Evolutionary conservation across 2,113 vertebrate species (phyloP).

Genomic region (Stomatorhinus ivindoensis): DNA sequence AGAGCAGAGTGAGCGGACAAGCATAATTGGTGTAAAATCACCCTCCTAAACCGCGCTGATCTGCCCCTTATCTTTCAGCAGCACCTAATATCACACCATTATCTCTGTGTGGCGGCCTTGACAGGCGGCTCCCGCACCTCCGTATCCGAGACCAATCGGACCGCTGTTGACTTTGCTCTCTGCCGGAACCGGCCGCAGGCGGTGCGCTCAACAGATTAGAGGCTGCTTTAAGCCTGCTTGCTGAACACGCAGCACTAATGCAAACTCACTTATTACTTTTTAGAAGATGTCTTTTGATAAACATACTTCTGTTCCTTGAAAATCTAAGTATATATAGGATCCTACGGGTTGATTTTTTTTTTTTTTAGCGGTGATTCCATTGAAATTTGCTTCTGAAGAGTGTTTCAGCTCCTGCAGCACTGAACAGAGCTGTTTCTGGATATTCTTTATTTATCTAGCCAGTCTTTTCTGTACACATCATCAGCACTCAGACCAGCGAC

Average conservation of each 20-base stretch:
- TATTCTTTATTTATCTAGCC: not conserved
- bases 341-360: constrained; percentile 63
- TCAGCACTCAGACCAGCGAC: not conserved
- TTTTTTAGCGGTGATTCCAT: constrained; percentile 37
- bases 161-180: not conserved
- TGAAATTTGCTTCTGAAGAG: constrained; percentile 56
- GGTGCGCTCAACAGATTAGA: not conserved
- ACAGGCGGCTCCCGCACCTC: constrained; percentile 2
- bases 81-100: constrained; percentile 50
- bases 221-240: not conserved
- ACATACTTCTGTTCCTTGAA: constrained; percentile 57
- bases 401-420: constrained; percentile 39
- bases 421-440: not conserved
- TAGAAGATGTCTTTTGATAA: constrained; percentile 58
- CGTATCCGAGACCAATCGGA: constrained; percentile 38
- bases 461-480: not conserved
- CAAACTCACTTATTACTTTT: not conserved
- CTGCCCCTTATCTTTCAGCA: constrained; percentile 29
- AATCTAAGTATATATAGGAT: constrained; percentile 61
- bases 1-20: not conserved
- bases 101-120: constrained; percentile 41
- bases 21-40: constrained; percentile 54
- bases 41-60: constrained; percentile 9
- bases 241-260: not conserved
- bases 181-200: not conserved